Evolutionary conservation across 2,797 vertebrate genomes (phyloP).

Genomic region (Gymnothorax reevesii): DNA sequence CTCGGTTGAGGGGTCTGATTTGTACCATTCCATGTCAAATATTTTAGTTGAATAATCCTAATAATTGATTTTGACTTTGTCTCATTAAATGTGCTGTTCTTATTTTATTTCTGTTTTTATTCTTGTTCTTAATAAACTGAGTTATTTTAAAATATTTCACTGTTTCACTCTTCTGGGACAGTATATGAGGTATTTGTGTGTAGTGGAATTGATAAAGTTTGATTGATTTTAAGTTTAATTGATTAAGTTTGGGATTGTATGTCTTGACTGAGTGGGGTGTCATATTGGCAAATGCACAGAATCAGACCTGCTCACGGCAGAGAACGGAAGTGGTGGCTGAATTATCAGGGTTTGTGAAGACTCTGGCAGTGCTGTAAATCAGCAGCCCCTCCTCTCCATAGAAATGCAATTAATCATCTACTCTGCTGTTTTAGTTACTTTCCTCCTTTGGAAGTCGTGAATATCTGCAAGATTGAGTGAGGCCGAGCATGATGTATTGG

Average conservation of each 20-base stretch:
- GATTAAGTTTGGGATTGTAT: not conserved
- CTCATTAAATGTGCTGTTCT: constrained; percentile 7
- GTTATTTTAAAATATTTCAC: constrained; percentile 21
- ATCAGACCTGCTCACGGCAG: not conserved
- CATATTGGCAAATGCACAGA: not conserved
- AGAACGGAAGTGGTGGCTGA: not conserved
- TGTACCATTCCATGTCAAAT: not conserved
- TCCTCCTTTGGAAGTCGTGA: not conserved
- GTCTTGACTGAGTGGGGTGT: not conserved
- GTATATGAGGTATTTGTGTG: not conserved
- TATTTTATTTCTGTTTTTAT: constrained; percentile 20
- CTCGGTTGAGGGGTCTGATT: not conserved
- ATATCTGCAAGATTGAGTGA: not conserved
- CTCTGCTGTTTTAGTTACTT: not conserved
- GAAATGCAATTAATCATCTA: not conserved
- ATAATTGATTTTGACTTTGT: not conserved
- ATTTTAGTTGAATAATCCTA: constrained; percentile 9
- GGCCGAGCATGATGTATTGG: not conserved
- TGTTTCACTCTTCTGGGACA: not conserved
- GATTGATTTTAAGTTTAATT: not conserved
- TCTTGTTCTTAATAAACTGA: constrained; percentile 51
- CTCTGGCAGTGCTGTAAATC: not conserved
- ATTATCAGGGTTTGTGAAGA: not conserved
- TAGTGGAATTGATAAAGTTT: not conserved
- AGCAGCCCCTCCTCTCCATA: not conserved